Base-by-base conservation (phyloP, 2,888 invertebrate species). In the Drosophila siamana region DNA sequence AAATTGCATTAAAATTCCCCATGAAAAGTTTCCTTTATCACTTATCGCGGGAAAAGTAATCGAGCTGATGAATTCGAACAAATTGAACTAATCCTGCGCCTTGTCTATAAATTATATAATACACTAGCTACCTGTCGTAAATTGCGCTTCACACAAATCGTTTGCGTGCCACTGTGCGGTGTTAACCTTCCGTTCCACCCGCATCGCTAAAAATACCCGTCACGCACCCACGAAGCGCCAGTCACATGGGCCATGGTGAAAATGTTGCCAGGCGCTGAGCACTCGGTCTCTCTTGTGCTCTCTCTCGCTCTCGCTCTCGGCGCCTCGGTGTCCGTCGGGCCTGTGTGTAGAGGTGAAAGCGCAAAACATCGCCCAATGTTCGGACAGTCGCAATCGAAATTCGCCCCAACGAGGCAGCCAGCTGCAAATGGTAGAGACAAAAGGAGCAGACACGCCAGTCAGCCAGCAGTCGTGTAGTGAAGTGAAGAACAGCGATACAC, bases 211-310 rank as follows among this genome's bases (percentile, higher is more conserved):
- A 86, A 88, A 85, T 85, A 88, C 85, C 78, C 76, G 48, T 33
- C 65, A 52, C 26, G 57, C 86, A 65, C 74, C 77, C 74, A 76
- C 68, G 54, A 63, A 78, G 67, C 70, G 83, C 70, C 78, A 76
- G 83, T 88, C 84, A 88, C 88, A 85, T 86, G 88, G 69, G 73
- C 69, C 59, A 62, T 80, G 84, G 88, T 86, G 86, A 87, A 72
- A 73, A 78, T 63, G 73, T 55, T 40, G 62, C 55, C 59, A 69
- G 57, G 54, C 69, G 28, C 55, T 44, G 24, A 36, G 33, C 44
- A 19, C 55, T 43, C 26, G 40, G 51, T 30, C 41, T 50, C 55
- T 6, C 36, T 54, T 22, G 9, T 3, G 30, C 3, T 7, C n/a
- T 6, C 16, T 59, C n/a, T 16, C 15, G 38, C 28, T 19, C 19